phyloP scores from a whole-genome alignment of 1,140 invertebrate species.

The Eurosta solidaginis region DNA sequence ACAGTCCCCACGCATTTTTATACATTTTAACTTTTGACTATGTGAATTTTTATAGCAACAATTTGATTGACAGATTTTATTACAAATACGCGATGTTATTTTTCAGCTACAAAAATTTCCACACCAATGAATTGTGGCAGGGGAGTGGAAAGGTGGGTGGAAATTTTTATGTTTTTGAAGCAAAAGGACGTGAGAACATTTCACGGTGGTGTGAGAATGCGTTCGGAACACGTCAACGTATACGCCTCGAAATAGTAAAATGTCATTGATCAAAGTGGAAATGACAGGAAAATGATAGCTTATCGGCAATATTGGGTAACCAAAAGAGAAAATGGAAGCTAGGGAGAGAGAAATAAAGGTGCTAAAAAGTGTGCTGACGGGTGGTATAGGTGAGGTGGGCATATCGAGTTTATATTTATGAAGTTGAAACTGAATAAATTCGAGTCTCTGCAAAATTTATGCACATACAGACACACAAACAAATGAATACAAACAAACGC shows the following conservation, averaged over 20 bases:
- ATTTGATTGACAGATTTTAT: slow-evolving; percentile 21
- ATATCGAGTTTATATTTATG: not conserved
- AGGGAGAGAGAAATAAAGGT: not conserved
- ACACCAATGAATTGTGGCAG: not conserved
- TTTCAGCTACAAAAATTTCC: not conserved
- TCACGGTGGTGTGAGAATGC: too few relatives aligned
- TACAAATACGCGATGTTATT: slow-evolving; percentile 1
- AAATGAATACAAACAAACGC: not conserved
- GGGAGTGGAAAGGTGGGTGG: not conserved
- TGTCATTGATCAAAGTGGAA: slow-evolving; percentile 21
- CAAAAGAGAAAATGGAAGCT: not conserved
- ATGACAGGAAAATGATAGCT: slow-evolving; percentile 19
- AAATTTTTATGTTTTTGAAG: not conserved
- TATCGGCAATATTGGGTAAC: not conserved
- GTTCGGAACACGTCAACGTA: not conserved
- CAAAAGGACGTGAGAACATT: not conserved
- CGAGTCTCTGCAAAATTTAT: not conserved
- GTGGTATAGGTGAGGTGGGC: not conserved
- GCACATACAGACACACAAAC: not conserved
- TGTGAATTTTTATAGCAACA: slow-evolving; percentile 17
- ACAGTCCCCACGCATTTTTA: slow-evolving; percentile 12
- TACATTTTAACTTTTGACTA: slow-evolving; percentile 6
- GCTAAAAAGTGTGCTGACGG: not conserved
- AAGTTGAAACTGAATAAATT: not conserved
- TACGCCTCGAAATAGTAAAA: not conserved